Base-by-base conservation (phyloP, 2,113 vertebrate species). In the Dicrurus megarhynchus region DNA sequence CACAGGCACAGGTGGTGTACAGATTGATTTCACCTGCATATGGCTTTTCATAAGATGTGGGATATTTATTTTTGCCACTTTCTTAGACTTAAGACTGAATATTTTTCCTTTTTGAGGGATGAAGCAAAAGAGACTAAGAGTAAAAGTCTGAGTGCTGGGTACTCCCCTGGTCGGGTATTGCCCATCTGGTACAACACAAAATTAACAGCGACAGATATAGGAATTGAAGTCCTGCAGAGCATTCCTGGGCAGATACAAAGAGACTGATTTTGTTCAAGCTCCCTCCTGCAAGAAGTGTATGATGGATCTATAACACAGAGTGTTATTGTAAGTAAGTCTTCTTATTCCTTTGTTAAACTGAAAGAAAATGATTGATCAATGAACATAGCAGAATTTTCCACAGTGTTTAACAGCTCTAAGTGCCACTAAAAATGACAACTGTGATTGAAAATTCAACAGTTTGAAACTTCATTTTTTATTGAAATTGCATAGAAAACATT, bases 1-100 rank as follows among this genome's bases (percentile, higher is more conserved):
- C 17, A 12, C 8, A 23, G 42, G 22, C 46, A 41, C 0, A 2
- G 33, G 26, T 17, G 41, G 23, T 4, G 5, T 26, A 32, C 5
- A 50, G 57, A n/a, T 28, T 13, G 57, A 52, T 37, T 75, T 56
- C 61, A 70, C 14, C 32, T 44, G 6, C 26, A 21, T 13, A 18
- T 44, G 42, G 41, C 42, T 46, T 46, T 53, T 77, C 16, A 8
- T 53, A 17, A 63, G 18, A n/a, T 23, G 30, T 16, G 13, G 44
- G 18, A 16, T 41, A 30, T 10, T 73, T 39, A 3, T 22, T 44
- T 63, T 39, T 90, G 9, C 11, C 12, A 10, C 10, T 50, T 74
- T 59, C 35, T 64, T 55, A 46, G 28, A 8, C 8, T 50, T 55
- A 23, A 18, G 55, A 10, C 47, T 46, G 37, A 71, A 23, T 2